Evolutionary conservation across 1,140 invertebrate species (phyloP).

Genomic region (Trachelipus rathkii): DNA sequence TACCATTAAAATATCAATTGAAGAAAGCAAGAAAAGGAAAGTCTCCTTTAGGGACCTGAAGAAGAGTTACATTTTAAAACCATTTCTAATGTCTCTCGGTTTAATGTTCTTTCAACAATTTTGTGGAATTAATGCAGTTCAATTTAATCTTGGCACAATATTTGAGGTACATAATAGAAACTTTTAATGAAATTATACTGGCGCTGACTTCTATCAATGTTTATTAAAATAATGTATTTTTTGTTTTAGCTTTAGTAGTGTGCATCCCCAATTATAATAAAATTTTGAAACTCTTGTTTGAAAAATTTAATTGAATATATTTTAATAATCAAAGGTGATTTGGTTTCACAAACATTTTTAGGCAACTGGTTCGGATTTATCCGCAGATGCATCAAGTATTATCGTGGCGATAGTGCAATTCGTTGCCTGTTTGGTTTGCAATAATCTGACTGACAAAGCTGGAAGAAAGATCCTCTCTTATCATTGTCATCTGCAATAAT

Average conservation of each 20-base stretch:
- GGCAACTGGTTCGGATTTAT: constrained; percentile 47
- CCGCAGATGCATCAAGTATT: constrained; percentile 46
- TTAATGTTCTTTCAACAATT: constrained; percentile 52
- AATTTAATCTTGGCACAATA: constrained; percentile 36
- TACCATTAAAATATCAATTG: constrained; percentile 27
- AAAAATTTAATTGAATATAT: neutral
- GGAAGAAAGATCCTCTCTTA: constrained; percentile 48
- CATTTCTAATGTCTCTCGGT: constrained; percentile 49
- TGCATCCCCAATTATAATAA: neutral
- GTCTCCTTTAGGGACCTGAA: constrained; percentile 46
- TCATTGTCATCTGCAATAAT: constrained; percentile 56
- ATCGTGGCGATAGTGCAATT: constrained; percentile 53
- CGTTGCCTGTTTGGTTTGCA: constrained; percentile 50
- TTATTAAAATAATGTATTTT: too few species aligned
- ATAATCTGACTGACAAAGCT: constrained; percentile 47
- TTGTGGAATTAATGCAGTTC: constrained; percentile 53
- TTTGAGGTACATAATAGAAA: constrained; percentile 36
- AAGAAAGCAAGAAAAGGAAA: constrained; percentile 24
- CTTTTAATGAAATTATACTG: neutral
- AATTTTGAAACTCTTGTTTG: neutral
- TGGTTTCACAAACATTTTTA: neutral
- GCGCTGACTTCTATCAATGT: too few species aligned
- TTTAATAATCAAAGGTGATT: neutral
- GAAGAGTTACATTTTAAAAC: constrained; percentile 46
- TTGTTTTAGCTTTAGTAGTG: neutral